A percentile compares a stretch with the other conserved stretches of the same genome.
phyloP scores from a whole-genome alignment of 1,140 invertebrate genomes.

The Drosophila nebulosa region DNA sequence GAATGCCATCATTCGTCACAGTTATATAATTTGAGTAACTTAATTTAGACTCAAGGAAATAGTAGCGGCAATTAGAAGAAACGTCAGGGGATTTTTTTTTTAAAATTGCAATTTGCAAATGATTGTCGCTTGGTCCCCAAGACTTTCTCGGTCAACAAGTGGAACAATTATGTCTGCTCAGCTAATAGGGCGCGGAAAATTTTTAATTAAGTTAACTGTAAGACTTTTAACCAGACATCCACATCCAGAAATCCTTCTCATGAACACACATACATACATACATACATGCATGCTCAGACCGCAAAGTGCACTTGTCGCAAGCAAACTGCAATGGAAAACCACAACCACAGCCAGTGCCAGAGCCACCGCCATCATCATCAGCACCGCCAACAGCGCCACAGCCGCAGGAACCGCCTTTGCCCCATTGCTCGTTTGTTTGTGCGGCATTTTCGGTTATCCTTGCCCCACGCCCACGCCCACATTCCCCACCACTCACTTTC shows the following conservation, averaged over 20 bases:
- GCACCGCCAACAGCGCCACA: neutral
- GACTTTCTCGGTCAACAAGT: constrained; percentile 5
- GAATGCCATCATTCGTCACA: constrained; percentile 8
- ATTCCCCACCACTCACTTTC: constrained; percentile 3
- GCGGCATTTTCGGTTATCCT: constrained; percentile 17
- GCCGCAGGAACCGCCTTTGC: constrained; percentile 20
- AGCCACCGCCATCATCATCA: no score
- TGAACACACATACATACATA: neutral
- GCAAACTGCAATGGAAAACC: constrained; percentile 2
- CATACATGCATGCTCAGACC: neutral
- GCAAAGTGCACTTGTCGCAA: constrained; percentile 5
- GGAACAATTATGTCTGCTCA: neutral
- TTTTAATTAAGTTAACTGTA: constrained; percentile 54
- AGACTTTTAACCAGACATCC: neutral
- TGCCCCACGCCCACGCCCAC: neutral
- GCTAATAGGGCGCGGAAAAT: constrained; percentile 24
- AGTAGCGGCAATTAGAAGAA: constrained; percentile 54
- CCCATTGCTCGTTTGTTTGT: constrained; percentile 28
- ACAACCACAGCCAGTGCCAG: neutral
- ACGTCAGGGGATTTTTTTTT: neutral
- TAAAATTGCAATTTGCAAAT: constrained; percentile 34
- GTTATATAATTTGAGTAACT: constrained; percentile 60
- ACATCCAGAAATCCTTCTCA: neutral
- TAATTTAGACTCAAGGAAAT: constrained; percentile 35
- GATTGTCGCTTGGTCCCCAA: neutral